A percentile compares a stretch with the other conserved stretches of the same genome.
Conservation (phyloP, 2,113 vertebrate species). For the Aegithalos caudatus region DNA sequence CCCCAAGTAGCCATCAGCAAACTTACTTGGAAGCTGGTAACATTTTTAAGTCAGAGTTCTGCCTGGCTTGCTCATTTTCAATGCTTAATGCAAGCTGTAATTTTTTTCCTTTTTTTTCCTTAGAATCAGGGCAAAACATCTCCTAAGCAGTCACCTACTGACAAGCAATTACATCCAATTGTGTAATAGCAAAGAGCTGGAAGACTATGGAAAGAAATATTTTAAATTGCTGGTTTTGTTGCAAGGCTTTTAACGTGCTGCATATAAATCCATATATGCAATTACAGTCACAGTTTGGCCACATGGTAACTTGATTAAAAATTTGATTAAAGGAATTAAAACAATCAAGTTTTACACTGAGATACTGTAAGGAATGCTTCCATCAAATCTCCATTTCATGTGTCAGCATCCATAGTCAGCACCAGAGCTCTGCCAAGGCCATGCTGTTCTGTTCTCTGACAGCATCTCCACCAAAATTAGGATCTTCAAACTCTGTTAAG, state of each 20-base stretch:
- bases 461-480: neutral
- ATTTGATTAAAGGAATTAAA: conserved; percentile 4
- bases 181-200: neutral
- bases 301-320: neutral
- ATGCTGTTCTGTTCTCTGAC: neutral
- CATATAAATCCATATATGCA: neutral
- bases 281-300: neutral
- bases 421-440: neutral
- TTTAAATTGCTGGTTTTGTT: neutral
- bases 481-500: neutral
- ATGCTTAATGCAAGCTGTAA: neutral
- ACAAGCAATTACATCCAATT: conserved; percentile 14
- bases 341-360: neutral
- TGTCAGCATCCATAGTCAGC: neutral
- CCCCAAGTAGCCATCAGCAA: neutral
- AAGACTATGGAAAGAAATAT: neutral
- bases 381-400: neutral
- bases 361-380: neutral
- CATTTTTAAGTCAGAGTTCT: neutral
- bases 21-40: neutral
- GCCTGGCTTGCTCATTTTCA: neutral
- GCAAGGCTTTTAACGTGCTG: neutral
- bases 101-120: neutral
- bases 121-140: neutral
- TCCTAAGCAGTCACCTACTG: neutral